These are phyloP conservation scores for Irena cyanogastra DNA, from an alignment of 2,113 vertebrate genomes.

Conservation along the genomic window DNA sequence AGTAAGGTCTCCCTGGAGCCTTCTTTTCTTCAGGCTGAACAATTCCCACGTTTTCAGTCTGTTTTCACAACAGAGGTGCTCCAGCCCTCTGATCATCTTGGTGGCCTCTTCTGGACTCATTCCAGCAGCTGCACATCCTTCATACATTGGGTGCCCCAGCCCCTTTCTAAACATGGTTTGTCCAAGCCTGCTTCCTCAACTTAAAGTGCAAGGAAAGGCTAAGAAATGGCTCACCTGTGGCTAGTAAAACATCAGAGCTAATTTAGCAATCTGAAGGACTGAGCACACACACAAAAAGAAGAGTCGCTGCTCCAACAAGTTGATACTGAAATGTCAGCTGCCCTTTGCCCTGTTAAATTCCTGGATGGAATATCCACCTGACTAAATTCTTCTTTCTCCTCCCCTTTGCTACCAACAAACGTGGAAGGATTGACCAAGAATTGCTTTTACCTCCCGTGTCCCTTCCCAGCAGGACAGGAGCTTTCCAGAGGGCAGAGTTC, in stretches of 20 bases:
- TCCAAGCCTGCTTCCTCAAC: not conserved
- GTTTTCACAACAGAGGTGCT: not conserved
- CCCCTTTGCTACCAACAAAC: not conserved
- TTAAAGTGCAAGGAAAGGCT: not conserved
- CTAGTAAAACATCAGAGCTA: not conserved
- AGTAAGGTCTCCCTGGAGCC: not conserved
- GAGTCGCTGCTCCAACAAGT: not conserved
- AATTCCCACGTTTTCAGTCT: not conserved
- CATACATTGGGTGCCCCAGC: not conserved
- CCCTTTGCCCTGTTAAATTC: not conserved
- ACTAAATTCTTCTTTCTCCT: not conserved
- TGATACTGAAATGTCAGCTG: not conserved
- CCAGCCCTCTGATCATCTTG: not conserved
- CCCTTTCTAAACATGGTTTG: not conserved
- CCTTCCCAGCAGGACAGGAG: not conserved
- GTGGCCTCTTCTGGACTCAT: not conserved
- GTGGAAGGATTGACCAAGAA: not conserved
- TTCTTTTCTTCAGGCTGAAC: not conserved
- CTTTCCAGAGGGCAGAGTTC: not conserved
- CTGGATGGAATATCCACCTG: not conserved
- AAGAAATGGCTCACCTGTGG: not conserved
- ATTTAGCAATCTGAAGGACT: not conserved
- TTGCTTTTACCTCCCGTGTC: not conserved
- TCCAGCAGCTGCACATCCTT: not conserved
- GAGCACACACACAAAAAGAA: not conserved